phyloP scores from a whole-genome alignment of 2,113 vertebrate genomes.

The Columbina picui region DNA sequence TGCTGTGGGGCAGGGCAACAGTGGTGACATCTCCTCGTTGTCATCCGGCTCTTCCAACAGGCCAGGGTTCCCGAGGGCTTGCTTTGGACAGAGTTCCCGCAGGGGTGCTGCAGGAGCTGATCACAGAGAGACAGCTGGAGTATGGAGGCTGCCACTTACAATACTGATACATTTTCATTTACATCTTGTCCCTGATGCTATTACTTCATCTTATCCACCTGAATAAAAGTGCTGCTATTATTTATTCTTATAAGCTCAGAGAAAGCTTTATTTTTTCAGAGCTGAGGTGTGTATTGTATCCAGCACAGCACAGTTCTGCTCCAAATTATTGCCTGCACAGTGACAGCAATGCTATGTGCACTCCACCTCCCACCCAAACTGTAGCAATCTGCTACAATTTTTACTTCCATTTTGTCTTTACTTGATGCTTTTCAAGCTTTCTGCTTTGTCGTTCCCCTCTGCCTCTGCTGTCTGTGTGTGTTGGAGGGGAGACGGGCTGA shows the following conservation, averaged over 20 bases:
- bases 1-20: background rate
- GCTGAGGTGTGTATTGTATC: background rate
- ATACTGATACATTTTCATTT: background rate
- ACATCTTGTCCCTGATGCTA: background rate
- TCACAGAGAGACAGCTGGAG: background rate
- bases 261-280: background rate
- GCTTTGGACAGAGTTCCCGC: background rate
- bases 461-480: background rate
- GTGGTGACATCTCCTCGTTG: background rate
- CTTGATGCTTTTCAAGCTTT: background rate
- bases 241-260: background rate
- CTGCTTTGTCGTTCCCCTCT: background rate
- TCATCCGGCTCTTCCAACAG: background rate
- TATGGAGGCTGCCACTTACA: background rate
- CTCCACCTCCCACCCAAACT: background rate
- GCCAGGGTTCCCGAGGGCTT: background rate
- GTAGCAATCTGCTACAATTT: background rate
- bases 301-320: background rate
- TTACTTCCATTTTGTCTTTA: background rate
- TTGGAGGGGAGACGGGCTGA: background rate
- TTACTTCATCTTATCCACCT: background rate
- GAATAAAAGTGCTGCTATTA: background rate
- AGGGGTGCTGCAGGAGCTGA: background rate
- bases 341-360: background rate
- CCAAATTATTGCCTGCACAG: background rate